Evolutionary conservation across 2,888 invertebrate species (phyloP), one percentile per base, ranked within the genome.

Genomic region (Monochamus alternatus): DNA sequence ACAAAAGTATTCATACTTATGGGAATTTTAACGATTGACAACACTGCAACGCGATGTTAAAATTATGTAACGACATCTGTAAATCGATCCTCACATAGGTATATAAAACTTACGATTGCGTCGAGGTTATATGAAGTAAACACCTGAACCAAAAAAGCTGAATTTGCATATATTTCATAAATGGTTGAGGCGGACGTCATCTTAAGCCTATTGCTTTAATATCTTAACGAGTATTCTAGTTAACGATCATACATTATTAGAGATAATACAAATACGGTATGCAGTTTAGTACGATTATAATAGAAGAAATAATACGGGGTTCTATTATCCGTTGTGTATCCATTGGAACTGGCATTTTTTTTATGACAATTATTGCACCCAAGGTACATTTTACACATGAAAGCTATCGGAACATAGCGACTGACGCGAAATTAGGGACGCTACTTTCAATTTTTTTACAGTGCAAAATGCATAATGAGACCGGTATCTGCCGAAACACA

Each of bases 141-240:
- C 80, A 83, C 84, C 83, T 82, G 79, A 82, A 83, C 83, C 83
- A 80, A 79, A 78, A 38, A 82, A 81, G 79, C 78, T 77, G 75
- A 75, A 80, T 72, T 76, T 59, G 59, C 44, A 22, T 22, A 68
- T 44, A n/a, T 73, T 66, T 31, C n/a, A 66, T 74, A 74, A 67
- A 70, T 72, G 52, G 63, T 72, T 60, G 73, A 68, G 76, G 72
- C 66, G 78, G 76, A 59, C 22, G 58, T 58, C 30, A 68, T 38
- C 59, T 59, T 68, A 68, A 68, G 68, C 68, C 38, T 67, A 67
- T 43, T 68, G 43, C 58, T 58, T 59, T 59, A 68, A 68, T 68
- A 68, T 68, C 58, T 68, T 58, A 58, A 68, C 68, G 68, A 68
- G 58, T 58, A 68, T 59, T 68, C 58, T 44, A 59, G 22, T 58